phyloP scores from a whole-genome alignment of 2,113 vertebrate species.

The Myotis yumanensis region DNA sequence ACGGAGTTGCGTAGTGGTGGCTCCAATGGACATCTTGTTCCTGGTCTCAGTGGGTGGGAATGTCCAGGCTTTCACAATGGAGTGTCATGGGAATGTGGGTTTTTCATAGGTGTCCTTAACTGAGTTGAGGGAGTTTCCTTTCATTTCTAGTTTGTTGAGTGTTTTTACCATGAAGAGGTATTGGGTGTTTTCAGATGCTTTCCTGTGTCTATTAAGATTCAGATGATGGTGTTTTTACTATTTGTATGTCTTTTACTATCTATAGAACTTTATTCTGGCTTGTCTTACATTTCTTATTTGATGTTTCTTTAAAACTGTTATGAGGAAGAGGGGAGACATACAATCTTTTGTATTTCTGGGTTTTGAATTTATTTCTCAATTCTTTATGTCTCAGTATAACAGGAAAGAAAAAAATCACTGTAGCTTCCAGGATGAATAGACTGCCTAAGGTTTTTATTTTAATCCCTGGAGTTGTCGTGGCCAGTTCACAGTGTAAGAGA shows the following conservation, averaged over 20 bases:
- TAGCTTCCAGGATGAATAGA: constrained; percentile 27
- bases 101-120: neutral
- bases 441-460: constrained; percentile 1
- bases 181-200: neutral
- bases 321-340: neutral
- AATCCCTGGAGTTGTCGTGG: neutral
- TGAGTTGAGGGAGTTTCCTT: neutral
- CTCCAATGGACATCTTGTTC: neutral
- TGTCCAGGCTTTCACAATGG: neutral
- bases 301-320: constrained; percentile 41
- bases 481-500: constrained; percentile 20
- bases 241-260: neutral
- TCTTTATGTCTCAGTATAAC: constrained; percentile 36
- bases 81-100: neutral
- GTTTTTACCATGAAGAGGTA: neutral
- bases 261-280: neutral
- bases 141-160: neutral
- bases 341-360: constrained; percentile 39
- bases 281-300: constrained; percentile 50
- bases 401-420: neutral
- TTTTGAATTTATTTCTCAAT: constrained; percentile 28
- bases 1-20: neutral
- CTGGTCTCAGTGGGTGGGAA: neutral
- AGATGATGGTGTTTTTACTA: neutral
- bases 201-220: neutral